Percentiles rank a stretch among this genome's conserved stretches.
Evolutionary conservation across 1,140 invertebrate species (phyloP).

Genomic region (Propsilocerus akamusi): DNA sequence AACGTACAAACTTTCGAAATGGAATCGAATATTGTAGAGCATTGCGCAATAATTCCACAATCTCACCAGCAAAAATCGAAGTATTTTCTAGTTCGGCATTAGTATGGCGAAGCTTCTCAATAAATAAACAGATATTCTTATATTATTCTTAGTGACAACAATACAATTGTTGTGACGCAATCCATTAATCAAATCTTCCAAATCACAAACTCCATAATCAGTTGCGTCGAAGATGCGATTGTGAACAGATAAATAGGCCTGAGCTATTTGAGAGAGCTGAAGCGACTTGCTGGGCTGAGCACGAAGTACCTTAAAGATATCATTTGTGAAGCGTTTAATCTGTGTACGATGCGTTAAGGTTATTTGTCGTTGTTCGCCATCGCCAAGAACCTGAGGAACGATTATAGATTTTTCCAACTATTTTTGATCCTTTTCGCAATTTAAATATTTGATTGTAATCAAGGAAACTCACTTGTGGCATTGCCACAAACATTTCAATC

Average conservation of each 20-base stretch:
- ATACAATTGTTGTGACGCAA: conserved; percentile 52
- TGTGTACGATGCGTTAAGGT: conserved; percentile 78
- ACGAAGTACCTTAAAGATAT: conserved; percentile 70
- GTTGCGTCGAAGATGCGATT: conserved; percentile 48
- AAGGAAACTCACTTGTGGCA: no score
- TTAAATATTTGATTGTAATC: no score
- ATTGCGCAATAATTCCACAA: conserved; percentile 68
- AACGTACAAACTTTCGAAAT: conserved; percentile 86
- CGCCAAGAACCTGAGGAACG: conserved; percentile 55
- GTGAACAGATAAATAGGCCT: conserved; percentile 51
- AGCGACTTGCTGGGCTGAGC: conserved; percentile 59
- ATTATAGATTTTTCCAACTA: not conserved
- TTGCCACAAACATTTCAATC: conserved; percentile 73
- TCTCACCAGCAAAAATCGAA: conserved; percentile 36
- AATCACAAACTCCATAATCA: conserved; percentile 66
- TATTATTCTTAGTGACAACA: conserved; percentile 28
- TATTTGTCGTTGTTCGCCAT: conserved; percentile 66
- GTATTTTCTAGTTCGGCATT: conserved; percentile 52
- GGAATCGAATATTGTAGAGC: conserved; percentile 69
- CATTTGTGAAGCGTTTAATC: conserved; percentile 73
- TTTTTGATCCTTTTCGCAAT: no score
- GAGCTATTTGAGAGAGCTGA: conserved; percentile 48
- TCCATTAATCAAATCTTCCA: conserved; percentile 52
- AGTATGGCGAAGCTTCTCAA: conserved; percentile 64
- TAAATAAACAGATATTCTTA: conserved; percentile 31